Percentiles rank a stretch among this genome's conserved stretches.
Evolutionary conservation across 1,140 invertebrate species (phyloP).

Genomic region (Aphaenogaster floridana): DNA sequence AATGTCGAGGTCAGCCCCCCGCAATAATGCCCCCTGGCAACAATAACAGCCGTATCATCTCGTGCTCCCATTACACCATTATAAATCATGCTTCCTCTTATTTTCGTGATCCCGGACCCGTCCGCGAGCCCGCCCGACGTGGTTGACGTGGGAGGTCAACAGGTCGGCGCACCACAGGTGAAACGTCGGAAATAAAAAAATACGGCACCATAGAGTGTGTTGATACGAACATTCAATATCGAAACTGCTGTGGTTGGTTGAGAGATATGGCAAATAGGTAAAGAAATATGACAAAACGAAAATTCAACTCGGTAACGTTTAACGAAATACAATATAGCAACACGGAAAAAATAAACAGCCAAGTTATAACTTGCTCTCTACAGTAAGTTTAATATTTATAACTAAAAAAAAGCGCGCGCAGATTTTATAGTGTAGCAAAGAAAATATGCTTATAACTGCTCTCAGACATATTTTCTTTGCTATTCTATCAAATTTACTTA

Average conservation of each 20-base stretch:
- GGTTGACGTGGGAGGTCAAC: conserved; percentile 80
- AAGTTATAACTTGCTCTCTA: too few relatives aligned
- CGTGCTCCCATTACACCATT: conserved; percentile 82
- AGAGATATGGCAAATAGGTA: conserved; percentile 5
- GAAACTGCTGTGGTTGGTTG: neutral
- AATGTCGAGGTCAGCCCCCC: conserved; percentile 76
- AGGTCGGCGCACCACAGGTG: conserved; percentile 71
- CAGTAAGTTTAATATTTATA: too few relatives aligned
- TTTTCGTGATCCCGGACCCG: conserved; percentile 75
- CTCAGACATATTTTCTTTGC: too few relatives aligned
- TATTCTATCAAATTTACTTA: too few relatives aligned
- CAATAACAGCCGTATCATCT: conserved; percentile 80
- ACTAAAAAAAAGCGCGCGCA: too few relatives aligned
- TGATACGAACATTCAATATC: conserved; percentile 32
- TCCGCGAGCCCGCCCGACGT: conserved; percentile 42
- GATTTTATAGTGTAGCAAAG: too few relatives aligned
- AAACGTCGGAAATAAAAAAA: conserved; percentile 68
- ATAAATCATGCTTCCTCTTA: conserved; percentile 82
- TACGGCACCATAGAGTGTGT: neutral
- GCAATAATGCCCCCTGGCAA: conserved; percentile 80
- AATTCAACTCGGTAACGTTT: neutral
- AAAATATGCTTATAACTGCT: too few relatives aligned
- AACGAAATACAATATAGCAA: neutral
- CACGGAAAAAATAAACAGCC: too few relatives aligned
- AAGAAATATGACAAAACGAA: neutral